Percentiles rank a stretch among this genome's conserved stretches.
phyloP scores from a whole-genome alignment of 2,797 vertebrate genomes.

The Saguinus oedipus region DNA sequence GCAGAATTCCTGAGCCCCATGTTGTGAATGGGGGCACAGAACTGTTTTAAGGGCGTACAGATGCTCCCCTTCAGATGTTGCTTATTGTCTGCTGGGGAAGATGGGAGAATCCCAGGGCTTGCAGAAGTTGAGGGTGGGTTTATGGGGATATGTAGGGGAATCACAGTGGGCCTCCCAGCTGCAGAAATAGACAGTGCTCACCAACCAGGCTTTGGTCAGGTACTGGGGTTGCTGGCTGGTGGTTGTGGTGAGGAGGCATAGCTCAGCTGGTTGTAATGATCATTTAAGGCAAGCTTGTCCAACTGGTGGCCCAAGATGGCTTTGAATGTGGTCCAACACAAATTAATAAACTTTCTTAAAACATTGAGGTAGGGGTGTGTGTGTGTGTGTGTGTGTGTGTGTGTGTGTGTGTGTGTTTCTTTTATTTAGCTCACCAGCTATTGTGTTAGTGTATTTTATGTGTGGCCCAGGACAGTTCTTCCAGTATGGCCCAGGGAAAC shows the following conservation, averaged over 20 bases:
- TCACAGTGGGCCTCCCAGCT: not conserved
- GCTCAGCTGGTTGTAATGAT: not conserved
- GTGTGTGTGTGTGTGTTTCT: no score
- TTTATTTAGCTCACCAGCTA: not conserved
- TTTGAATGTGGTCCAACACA: not conserved
- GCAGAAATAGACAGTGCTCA: not conserved
- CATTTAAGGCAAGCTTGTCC: not conserved
- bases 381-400: no score
- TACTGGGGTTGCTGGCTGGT: not conserved
- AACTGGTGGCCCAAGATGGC: not conserved
- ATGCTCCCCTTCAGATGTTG: not conserved
- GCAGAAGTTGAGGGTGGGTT: not conserved
- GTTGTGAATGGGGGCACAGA: not conserved
- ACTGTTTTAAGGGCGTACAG: not conserved
- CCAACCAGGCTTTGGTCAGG: fast-evolving
- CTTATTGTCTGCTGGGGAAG: not conserved
- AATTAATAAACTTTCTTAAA: not conserved
- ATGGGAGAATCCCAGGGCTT: not conserved
- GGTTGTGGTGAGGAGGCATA: not conserved
- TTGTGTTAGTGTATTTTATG: not conserved
- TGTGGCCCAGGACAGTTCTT: not conserved
- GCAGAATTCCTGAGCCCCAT: not conserved
- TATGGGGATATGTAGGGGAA: not conserved
- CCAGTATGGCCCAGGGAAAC: no score
- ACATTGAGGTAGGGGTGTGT: not conserved